Percentiles rank a stretch among this genome's conserved stretches.
Conservation (phyloP, 1,140 invertebrate genomes). For the Drosophila insularis region DNA sequence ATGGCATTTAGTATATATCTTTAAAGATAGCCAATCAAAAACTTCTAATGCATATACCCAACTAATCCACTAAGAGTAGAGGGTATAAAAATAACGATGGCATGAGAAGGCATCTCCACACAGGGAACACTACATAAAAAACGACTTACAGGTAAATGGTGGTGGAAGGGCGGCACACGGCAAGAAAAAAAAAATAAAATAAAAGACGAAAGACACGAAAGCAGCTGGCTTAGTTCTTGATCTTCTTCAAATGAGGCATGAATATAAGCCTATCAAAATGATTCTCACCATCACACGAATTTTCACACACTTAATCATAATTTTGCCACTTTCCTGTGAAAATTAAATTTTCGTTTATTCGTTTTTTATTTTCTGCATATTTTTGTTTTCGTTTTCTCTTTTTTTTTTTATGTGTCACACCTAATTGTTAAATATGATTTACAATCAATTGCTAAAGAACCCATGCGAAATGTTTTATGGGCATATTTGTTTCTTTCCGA, state of each 20-base stretch:
- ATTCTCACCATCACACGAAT: not conserved
- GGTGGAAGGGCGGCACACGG: not conserved
- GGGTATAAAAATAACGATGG: not conserved
- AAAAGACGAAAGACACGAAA: not conserved
- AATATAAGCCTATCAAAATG: constrained; percentile 16
- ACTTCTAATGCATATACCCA: not conserved
- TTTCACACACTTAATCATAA: constrained; percentile 23
- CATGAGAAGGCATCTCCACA: not conserved
- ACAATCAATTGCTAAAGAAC: constrained; percentile 37
- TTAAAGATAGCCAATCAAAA: not conserved
- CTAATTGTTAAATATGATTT: constrained; percentile 75
- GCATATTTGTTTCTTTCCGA: not conserved
- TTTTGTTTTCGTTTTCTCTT: constrained; percentile 18
- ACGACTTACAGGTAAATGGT: not conserved
- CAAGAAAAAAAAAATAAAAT: not conserved
- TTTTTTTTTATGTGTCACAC: constrained; percentile 40
- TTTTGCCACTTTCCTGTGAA: not conserved
- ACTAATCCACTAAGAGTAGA: not conserved
- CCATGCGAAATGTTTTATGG: constrained; percentile 13
- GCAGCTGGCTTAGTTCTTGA: constrained; percentile 17
- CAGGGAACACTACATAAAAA: constrained; percentile 1
- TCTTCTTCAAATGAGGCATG: constrained; percentile 19
- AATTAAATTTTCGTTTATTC: constrained; percentile 59
- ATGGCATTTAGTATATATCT: too few relatives aligned
- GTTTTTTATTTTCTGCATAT: not conserved